Evolutionary conservation across 2,797 vertebrate species (phyloP), one percentile per base, ranked within the genome.

Genomic region (Anguilla pacifica): DNA sequence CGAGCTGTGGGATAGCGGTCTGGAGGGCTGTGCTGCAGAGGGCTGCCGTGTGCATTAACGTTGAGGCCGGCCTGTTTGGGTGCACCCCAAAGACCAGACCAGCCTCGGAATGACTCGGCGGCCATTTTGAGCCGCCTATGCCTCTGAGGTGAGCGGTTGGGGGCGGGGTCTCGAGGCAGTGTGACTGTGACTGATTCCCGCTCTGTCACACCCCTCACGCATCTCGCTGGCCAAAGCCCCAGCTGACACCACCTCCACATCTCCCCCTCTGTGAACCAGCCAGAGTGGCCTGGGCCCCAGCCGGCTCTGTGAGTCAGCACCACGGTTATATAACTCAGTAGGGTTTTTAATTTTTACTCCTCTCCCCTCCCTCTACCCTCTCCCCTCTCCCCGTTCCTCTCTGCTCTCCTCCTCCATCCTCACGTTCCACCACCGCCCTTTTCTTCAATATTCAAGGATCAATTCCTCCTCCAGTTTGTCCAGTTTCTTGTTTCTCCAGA

Each of bases 401-500:
- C 90, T 92, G 91, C 51, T 31, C 15, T 43, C 15, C 49, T 25
- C 72, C 17, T 51, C 84, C 90, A 89, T 91, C 91, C 88, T 88
- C 87, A 87, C 91, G 89, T 87, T 90, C 91, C 88, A 90, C 90
- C 87, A 89, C 89, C 91, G 91, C 90, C 94, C 92, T 53, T 82
- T 89, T 64, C 87, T 93, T 94, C 90, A 88, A 93, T 93, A 94
- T 96, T 96, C 95, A 95, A 90, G 94, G 93, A 96, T 96, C 95
- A 95, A 95, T 96, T 96, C 93, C 94, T 93, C 95, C 91, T 93
- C 93, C 92, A 92, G 91, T 94, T 92, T 94, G 2, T 9, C 22
- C 67, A n/a, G 51, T 67, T 70, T 43, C 83, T 61, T 61, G 51
- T 57, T 46, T 19, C 64, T 88, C 67, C 19, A 15, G 67, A 82